Base-by-base conservation (phyloP, 2,888 invertebrate genomes). In the Smittia sp. region DNA sequence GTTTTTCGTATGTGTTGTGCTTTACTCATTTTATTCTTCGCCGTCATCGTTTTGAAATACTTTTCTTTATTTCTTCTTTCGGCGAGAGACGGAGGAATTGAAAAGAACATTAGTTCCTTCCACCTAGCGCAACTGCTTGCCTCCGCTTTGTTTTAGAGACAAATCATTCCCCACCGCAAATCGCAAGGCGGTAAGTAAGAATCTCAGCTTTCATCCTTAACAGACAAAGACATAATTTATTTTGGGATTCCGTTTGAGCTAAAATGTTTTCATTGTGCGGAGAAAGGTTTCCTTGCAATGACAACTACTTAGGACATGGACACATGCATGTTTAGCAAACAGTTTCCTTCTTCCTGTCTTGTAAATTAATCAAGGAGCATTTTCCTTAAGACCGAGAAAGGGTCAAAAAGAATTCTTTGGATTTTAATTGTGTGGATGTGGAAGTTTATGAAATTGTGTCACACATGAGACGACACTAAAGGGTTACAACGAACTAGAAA, bases 1-100 rank as follows among this genome's bases (percentile, higher is more conserved):
- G 58, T 72, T 62, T 72, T 58, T 58, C 58, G 58, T 72, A 54
- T 72, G 72, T 72, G 72, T 62, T 72, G 62, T 62, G 72, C 72
- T 72, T 58, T 69, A 69, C 52, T 69, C 69, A 69, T 69, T 69
- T 69, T 54, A 62, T 72, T 72, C 72, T 62, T 72, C 27, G 62
- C 62, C 62, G 32, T 72, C 27, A 27, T 63, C 63, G 63, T 63
- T 63, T 72, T 38, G 52, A 72, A 72, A 54, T 38, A 72, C 72
- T 58, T 72, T 69, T 72, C 72, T 62, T 72, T 27, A 13, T 63
- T 27, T n/a, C 27, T 20, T 58, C 13, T 4, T 20, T 22, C 4
- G 11, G 22, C 15, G 27, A 25, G 63, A 63, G 27, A 9, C n/a
- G 20, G n/a, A 63, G 63, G 22, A 63, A 63, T 63, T 63, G 63